phyloP scores from a whole-genome alignment of 2,888 invertebrate species.

The Elysia crispata region DNA sequence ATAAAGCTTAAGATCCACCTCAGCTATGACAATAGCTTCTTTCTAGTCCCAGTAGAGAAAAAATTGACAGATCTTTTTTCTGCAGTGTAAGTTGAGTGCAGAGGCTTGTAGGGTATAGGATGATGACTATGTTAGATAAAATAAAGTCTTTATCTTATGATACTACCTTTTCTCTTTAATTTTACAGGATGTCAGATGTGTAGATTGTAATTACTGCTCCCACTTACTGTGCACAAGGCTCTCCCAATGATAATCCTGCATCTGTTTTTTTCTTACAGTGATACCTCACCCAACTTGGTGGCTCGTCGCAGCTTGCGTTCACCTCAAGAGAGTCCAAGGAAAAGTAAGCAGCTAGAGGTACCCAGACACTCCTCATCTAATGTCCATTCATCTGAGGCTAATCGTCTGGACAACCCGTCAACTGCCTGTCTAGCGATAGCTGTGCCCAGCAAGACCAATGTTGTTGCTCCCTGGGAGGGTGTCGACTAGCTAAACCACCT shows the following conservation, averaged over 20 bases:
- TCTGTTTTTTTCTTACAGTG: constrained; percentile 50
- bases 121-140: no score
- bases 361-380: constrained; percentile 57
- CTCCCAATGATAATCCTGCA: constrained; percentile 10
- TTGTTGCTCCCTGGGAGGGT: constrained; percentile 66
- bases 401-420: constrained; percentile 54
- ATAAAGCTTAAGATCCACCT: no score
- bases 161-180: neutral
- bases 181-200: neutral
- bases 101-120: no score
- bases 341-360: constrained; percentile 69
- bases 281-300: constrained; percentile 83
- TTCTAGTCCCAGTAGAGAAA: no score
- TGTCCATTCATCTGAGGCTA: constrained; percentile 44
- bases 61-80: no score
- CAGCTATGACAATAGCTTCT: no score
- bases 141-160: neutral
- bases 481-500: constrained; percentile 29
- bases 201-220: no score
- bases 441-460: constrained; percentile 62
- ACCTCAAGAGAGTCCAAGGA: constrained; percentile 74
- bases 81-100: no score
- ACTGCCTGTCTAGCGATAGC: constrained; percentile 54
- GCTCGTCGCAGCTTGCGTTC: constrained; percentile 49
- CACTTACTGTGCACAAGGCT: no score